A percentile compares a stretch with the other conserved stretches of the same genome.
phyloP scores from a whole-genome alignment of 2,113 vertebrate species.

The Columba janthina region DNA sequence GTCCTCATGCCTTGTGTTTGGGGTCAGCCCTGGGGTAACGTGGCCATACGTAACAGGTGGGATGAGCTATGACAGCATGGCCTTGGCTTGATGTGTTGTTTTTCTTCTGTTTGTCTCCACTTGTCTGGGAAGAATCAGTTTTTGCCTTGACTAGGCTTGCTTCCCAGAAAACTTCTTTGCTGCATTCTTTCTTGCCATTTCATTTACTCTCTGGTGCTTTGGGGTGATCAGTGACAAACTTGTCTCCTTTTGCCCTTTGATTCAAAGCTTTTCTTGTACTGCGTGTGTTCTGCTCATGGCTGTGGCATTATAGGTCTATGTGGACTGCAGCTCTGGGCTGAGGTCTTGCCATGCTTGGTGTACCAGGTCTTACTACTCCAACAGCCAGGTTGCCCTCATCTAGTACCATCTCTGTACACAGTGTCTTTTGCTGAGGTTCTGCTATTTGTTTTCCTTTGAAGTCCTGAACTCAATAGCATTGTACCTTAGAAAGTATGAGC shows the following conservation, averaged over 20 bases:
- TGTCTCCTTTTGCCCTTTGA: neutral
- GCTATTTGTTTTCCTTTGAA: neutral
- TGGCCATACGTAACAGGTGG: neutral
- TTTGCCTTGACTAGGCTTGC: neutral
- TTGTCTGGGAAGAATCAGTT: neutral
- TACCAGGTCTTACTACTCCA: neutral
- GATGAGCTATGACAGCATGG: accelerated
- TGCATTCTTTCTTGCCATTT: neutral
- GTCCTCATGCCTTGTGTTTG: neutral
- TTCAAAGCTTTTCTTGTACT: neutral
- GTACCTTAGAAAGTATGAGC: neutral
- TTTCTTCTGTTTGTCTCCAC: neutral
- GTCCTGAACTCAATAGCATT: neutral
- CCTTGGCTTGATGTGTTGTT: neutral
- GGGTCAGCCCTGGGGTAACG: accelerated
- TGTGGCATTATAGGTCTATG: neutral
- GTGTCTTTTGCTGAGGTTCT: neutral
- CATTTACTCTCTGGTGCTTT: neutral
- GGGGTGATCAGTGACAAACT: neutral
- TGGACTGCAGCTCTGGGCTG: neutral
- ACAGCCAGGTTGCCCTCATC: neutral
- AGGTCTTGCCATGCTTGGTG: neutral
- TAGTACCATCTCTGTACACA: neutral
- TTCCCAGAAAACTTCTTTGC: neutral
- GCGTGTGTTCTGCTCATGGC: neutral